Evolutionary conservation across 2,888 invertebrate genomes (phyloP).

Genomic region (Troides oblongomaculatus): DNA sequence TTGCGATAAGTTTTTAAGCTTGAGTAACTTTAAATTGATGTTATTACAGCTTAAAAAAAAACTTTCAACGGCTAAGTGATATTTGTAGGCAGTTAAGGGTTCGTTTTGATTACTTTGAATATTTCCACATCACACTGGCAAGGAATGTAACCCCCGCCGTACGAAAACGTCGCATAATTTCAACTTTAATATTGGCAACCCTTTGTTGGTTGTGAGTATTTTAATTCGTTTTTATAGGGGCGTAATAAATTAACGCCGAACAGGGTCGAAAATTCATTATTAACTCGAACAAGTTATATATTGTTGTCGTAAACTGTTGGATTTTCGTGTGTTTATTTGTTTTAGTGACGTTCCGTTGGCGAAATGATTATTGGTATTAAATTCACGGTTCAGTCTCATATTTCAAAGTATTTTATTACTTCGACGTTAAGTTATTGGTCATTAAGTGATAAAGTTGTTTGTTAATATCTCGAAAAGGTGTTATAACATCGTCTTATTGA

Average conservation of each 20-base stretch:
- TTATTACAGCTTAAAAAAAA: no score
- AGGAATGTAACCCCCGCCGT: not conserved
- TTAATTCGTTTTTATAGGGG: constrained; percentile 18
- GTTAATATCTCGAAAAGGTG: not conserved
- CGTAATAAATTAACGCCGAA: constrained; percentile 27
- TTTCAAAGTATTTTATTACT: not conserved
- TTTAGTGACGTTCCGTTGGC: constrained; percentile 2
- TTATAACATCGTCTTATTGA: no score
- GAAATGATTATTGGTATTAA: constrained; percentile 15
- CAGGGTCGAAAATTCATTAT: constrained; percentile 27
- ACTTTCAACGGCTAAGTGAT: no score
- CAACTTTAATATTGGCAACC: constrained; percentile 12
- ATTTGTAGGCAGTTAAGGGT: no score
- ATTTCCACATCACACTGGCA: not conserved
- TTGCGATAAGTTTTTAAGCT: no score
- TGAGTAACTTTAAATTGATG: no score
- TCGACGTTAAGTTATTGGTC: constrained; percentile 5
- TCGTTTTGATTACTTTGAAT: no score
- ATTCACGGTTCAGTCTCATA: constrained; percentile 6
- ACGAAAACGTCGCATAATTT: constrained; percentile 3
- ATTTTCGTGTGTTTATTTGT: constrained; percentile 24
- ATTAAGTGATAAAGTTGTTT: constrained; percentile 16
- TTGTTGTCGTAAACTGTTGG: constrained; percentile 13
- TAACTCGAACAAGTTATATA: constrained; percentile 12
- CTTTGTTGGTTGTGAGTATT: not conserved